Base-by-base conservation (phyloP, 2,113 vertebrate genomes). In the Nothocercus julius region DNA sequence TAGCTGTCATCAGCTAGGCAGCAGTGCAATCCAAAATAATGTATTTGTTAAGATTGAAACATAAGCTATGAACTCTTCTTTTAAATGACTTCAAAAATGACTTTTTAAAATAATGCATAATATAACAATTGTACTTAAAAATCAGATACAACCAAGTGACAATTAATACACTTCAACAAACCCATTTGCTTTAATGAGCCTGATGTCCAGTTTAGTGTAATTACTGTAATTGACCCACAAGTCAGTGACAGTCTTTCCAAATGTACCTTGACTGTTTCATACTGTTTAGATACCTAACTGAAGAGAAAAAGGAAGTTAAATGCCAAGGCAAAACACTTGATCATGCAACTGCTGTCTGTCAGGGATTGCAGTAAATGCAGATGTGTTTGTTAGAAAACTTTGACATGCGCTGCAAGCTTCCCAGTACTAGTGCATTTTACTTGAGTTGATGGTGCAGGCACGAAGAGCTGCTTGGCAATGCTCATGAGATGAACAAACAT, bases 1-100 rank as follows among this genome's bases (percentile, higher is more conserved):
- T 30, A 94, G 70, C 87, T 83, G 66, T 96, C 63, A 78, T 85
- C 95, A 93, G 74, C 59, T 62, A 84, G 69, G 62, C 86, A 42
- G 27, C 58, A 62, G 49, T 87, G 87, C 85, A 96, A 74, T 66
- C 94, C 47, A 42, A 93, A 82, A 96, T 28, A 76, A 63, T 79
- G n/a, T 44, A 62, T 78, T 61, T 5, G 0, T 1, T 82, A 66
- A 85, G 72, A 83, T 68, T 77, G 80, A 88, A 84, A 53, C 5
- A 42, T 28, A 28, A 88, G 30, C 44, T 77, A 61, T 3, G 25
- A 53, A 73, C 40, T 7, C 21, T 81, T 54, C 2, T 2, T 42
- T 91, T 72, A 34, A 38, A n/a, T 45, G 53, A 64, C 19, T 34
- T 28, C 17, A 34, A 76, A 42, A 56, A 56, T 56, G 27, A 56